These are phyloP conservation scores for Leucania comma DNA, from an alignment of 2,888 invertebrate genomes.

Conservation along the genomic window DNA sequence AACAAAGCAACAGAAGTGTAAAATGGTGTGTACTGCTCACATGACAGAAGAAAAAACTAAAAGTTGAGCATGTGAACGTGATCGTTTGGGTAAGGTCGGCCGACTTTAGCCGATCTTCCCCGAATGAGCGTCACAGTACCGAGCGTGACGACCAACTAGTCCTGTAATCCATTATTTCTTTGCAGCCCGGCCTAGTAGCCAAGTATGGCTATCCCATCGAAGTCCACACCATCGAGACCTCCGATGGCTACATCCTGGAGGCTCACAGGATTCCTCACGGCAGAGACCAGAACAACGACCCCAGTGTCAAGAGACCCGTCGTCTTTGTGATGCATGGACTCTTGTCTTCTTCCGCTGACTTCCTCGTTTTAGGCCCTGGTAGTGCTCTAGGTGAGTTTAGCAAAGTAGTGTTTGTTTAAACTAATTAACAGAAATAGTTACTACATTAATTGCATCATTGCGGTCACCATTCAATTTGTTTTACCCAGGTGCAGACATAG, in stretches of 20 bases:
- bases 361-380: constrained; percentile 73
- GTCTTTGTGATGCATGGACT: constrained; percentile 78
- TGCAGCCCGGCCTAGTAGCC: constrained; percentile 74
- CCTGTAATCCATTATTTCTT: background rate
- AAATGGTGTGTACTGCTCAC: no score
- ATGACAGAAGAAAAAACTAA: no score
- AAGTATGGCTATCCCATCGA: constrained; percentile 80
- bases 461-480: background rate
- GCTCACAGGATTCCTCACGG: constrained; percentile 78
- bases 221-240: constrained; percentile 72
- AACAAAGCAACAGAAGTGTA: no score
- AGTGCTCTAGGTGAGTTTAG: constrained; percentile 70
- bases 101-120: no score
- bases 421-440: background rate
- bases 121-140: no score
- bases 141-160: no score
- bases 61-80: no score
- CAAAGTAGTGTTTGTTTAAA: background rate
- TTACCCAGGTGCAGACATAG: no score
- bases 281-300: constrained; percentile 65
- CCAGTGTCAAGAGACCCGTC: constrained; percentile 63
- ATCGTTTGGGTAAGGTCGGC: no score
- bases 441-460: no score
- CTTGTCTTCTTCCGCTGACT: constrained; percentile 78
- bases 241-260: constrained; percentile 78